phyloP scores from a whole-genome alignment of 2,797 vertebrate species.

The Bryconaethiops microstoma region DNA sequence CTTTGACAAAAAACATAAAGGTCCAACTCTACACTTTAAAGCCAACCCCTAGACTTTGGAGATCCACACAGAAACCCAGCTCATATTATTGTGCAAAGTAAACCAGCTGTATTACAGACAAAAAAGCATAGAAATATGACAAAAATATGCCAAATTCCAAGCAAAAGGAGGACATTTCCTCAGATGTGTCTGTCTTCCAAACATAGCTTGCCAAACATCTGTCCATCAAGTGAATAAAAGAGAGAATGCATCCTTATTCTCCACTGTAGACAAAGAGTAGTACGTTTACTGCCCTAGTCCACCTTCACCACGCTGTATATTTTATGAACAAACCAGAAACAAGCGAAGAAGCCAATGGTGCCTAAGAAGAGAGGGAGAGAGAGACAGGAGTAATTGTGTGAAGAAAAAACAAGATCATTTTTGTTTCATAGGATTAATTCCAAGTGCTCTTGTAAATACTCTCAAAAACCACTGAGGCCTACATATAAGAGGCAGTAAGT shows the following conservation, averaged over 20 bases:
- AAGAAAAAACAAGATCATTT: not conserved
- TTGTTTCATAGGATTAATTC: slow-evolving; percentile 1
- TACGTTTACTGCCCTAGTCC: slow-evolving; percentile 81
- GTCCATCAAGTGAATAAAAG: slow-evolving; percentile 54
- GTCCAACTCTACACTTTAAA: not conserved
- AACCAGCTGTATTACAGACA: slow-evolving; percentile 58
- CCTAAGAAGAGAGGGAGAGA: slow-evolving; percentile 73
- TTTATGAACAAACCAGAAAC: slow-evolving; percentile 99
- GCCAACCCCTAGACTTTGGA: not conserved
- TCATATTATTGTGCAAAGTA: slow-evolving; percentile 25
- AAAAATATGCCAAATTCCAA: slow-evolving; percentile 12
- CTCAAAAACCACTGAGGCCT: not conserved
- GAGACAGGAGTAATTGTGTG: slow-evolving; percentile 17
- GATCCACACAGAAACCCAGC: slow-evolving; percentile 19
- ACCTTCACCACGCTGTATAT: slow-evolving; percentile 99
- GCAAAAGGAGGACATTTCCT: not conserved
- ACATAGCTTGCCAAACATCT: slow-evolving; percentile 59
- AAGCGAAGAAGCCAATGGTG: slow-evolving; percentile 98
- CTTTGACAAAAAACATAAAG: not conserved
- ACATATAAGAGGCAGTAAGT: not conserved
- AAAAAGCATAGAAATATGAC: slow-evolving; percentile 25
- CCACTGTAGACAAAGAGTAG: not conserved
- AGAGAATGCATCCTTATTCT: slow-evolving; percentile 5
- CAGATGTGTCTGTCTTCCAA: slow-evolving; percentile 1
- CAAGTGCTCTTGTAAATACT: slow-evolving; percentile 1